Conservation (phyloP, 1,140 invertebrate genomes). For the Palaemon carinicauda region DNA sequence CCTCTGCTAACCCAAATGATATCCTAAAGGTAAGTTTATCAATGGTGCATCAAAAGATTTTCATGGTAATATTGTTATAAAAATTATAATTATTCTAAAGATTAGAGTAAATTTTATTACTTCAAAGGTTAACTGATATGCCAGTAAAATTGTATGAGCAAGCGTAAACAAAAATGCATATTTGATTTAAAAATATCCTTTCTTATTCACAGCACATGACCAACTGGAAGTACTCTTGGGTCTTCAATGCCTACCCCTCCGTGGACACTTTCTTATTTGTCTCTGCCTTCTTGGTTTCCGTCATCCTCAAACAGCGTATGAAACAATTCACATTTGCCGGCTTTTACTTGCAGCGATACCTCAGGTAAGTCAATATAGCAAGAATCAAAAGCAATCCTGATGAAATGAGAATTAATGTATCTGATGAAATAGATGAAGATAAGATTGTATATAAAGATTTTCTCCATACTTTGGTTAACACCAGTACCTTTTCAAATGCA, state of each 20-base stretch:
- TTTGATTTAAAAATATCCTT: not conserved
- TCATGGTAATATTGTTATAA: not conserved
- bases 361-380: conserved; percentile 13
- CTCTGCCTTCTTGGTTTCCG: conserved; percentile 33
- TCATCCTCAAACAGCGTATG: conserved; percentile 24
- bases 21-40: conserved; percentile 18
- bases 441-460: too few relatives aligned
- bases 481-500: not conserved
- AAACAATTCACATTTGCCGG: conserved; percentile 17
- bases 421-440: not conserved
- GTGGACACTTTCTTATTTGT: conserved; percentile 48
- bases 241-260: conserved; percentile 45
- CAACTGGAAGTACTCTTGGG: conserved; percentile 39
- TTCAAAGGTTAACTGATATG: not conserved
- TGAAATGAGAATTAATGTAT: not conserved
- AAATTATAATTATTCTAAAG: too few relatives aligned
- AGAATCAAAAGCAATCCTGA: not conserved
- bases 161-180: not conserved
- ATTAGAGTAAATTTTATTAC: not conserved
- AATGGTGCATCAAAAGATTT: not conserved
- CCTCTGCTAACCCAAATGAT: conserved; percentile 22
- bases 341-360: conserved; percentile 33
- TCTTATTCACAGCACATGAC: not conserved
- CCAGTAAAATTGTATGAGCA: not conserved
- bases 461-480: not conserved